These are phyloP conservation scores for Tachysurus fulvidraco DNA, from an alignment of 2,113 vertebrate species.

Conservation along the genomic window DNA sequence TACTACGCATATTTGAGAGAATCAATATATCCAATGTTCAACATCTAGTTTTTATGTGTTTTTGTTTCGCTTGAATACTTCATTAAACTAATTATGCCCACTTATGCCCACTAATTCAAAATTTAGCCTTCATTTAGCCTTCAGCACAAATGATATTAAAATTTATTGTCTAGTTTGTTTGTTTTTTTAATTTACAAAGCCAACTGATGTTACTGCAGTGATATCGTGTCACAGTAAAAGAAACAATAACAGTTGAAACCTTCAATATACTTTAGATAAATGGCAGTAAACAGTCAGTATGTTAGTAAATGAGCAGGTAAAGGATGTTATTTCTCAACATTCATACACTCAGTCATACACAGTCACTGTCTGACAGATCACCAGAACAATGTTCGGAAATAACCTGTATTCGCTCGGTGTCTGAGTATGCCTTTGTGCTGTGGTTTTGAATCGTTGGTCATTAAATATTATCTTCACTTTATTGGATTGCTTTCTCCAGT, in stretches of 20 bases:
- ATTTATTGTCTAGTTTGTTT: not conserved
- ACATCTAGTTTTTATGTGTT: not conserved
- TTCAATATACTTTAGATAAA: not conserved
- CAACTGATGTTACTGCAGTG: not conserved
- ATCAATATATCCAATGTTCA: not conserved
- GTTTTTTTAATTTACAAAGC: not conserved
- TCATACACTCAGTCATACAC: not conserved
- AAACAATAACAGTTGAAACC: not conserved
- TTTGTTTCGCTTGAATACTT: not conserved
- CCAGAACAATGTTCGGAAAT: not conserved
- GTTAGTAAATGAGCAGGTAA: not conserved
- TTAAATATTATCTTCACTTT: not conserved
- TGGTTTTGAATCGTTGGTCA: not conserved
- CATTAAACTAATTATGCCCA: not conserved
- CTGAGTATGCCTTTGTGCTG: not conserved
- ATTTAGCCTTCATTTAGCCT: not conserved
- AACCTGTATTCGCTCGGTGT: not conserved
- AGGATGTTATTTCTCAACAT: not conserved
- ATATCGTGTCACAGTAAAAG: not conserved
- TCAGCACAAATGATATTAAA: not conserved
- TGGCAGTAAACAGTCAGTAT: not conserved
- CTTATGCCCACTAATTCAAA: not conserved
- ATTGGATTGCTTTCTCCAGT: not conserved
- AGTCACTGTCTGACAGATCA: not conserved
- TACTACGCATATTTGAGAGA: not conserved